Evolutionary conservation across 1,140 invertebrate genomes (phyloP).

Genomic region (Probaryconus sp.): DNA sequence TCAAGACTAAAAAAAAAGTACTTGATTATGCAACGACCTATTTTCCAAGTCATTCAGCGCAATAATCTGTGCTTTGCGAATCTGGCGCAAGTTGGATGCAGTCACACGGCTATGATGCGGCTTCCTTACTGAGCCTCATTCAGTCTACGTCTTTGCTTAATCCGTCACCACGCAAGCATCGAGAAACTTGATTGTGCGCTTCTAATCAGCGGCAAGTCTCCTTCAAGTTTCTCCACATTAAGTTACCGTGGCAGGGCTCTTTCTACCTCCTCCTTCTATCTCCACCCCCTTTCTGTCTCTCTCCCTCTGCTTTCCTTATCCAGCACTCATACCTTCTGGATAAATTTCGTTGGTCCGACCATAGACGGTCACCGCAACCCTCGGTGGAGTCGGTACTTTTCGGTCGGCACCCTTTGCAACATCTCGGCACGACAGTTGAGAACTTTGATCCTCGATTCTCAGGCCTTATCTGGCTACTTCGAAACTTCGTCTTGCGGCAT

Average conservation of each 20-base stretch:
- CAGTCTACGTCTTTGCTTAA: slow-evolving; percentile 65
- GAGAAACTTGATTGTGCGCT: slow-evolving; percentile 72
- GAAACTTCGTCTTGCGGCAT: slow-evolving; percentile 46
- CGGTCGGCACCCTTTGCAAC: slow-evolving; percentile 37
- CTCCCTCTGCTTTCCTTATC: slow-evolving; percentile 29
- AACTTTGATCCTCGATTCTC: slow-evolving; percentile 66
- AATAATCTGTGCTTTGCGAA: slow-evolving; percentile 50
- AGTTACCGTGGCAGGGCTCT: slow-evolving; percentile 59
- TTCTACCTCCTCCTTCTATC: slow-evolving; percentile 23
- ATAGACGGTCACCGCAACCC: slow-evolving; percentile 26
- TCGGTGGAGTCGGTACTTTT: slow-evolving; percentile 22
- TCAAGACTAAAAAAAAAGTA: slow-evolving; percentile 21
- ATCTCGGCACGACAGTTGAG: slow-evolving; percentile 31
- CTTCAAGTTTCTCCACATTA: slow-evolving; percentile 69
- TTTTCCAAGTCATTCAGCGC: slow-evolving; percentile 47
- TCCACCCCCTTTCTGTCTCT: slow-evolving; percentile 1
- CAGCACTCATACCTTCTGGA: slow-evolving; percentile 13
- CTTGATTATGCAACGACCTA: slow-evolving; percentile 48
- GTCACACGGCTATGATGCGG: slow-evolving; percentile 46
- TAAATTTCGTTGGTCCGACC: slow-evolving; percentile 11
- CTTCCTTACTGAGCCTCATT: slow-evolving; percentile 44
- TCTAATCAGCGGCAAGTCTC: slow-evolving; percentile 74
- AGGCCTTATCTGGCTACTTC: slow-evolving; percentile 39
- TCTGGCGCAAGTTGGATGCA: slow-evolving; percentile 49
- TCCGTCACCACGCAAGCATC: slow-evolving; percentile 67